phyloP scores from a whole-genome alignment of 1,140 invertebrate genomes.

The Goniozus legneri region DNA sequence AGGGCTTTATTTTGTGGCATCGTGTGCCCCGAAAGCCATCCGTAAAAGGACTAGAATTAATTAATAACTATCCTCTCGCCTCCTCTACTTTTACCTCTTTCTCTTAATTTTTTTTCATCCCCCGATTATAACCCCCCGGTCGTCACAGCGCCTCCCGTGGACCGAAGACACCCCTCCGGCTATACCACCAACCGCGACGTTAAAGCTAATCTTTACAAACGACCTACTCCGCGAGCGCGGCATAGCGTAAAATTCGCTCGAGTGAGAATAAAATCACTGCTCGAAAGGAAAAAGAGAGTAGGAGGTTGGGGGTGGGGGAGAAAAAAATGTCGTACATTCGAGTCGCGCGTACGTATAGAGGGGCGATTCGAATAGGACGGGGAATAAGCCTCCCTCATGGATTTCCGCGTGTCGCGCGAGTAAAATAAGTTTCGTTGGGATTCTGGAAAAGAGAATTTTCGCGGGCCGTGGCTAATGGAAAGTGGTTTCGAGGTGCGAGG shows the following conservation, averaged over 20 bases:
- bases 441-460: no score
- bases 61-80: slow-evolving; percentile 41
- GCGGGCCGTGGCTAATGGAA: no score
- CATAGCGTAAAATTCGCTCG: slow-evolving; percentile 25
- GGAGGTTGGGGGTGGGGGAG: no score
- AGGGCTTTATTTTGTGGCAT: slow-evolving; percentile 39
- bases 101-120: neutral
- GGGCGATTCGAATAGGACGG: no score
- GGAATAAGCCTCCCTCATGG: no score
- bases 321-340: no score
- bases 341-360: no score
- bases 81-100: neutral
- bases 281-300: no score
- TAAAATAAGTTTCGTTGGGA: no score
- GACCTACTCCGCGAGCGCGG: slow-evolving; percentile 20
- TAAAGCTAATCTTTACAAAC: slow-evolving; percentile 41
- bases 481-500: no score
- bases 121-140: neutral
- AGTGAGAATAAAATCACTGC: slow-evolving; percentile 45
- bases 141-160: slow-evolving; percentile 2
- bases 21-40: slow-evolving; percentile 13
- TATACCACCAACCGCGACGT: slow-evolving; percentile 19
- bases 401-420: no score
- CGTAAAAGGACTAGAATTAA: slow-evolving; percentile 37
- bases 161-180: neutral